These are phyloP conservation scores for Nasua narica DNA, from an alignment of 2,797 vertebrate genomes.

Conservation along the genomic window DNA sequence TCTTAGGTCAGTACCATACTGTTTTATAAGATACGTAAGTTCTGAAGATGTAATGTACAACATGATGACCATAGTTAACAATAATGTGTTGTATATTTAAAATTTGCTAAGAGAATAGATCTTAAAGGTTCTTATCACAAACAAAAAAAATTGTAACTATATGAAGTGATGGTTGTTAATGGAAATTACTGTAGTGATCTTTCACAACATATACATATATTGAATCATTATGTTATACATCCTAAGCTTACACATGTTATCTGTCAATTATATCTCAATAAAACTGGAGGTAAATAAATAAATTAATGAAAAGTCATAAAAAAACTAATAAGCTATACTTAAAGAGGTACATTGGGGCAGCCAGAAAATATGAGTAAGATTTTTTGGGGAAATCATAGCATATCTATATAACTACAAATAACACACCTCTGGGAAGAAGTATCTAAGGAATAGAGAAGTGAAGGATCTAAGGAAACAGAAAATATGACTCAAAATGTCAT, in stretches of 20 bases:
- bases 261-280: not conserved
- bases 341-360: not conserved
- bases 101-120: not conserved
- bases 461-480: not conserved
- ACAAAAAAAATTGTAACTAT: not conserved
- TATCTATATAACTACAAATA: not conserved
- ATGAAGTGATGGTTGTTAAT: not conserved
- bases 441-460: not conserved
- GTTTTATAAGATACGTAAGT: not conserved
- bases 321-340: not conserved
- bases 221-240: not conserved
- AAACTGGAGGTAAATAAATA: not conserved
- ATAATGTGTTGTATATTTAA: not conserved
- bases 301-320: not conserved
- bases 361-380: not conserved
- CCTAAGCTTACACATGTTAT: not conserved
- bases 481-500: not conserved
- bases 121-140: not conserved
- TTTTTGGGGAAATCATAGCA: not conserved
- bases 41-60: not conserved
- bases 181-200: not conserved
- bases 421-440: not conserved
- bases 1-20: not conserved
- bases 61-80: not conserved
- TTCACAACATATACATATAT: not conserved